phyloP scores from a whole-genome alignment of 2,888 invertebrate species.

The Patella ulyssiponensis region DNA sequence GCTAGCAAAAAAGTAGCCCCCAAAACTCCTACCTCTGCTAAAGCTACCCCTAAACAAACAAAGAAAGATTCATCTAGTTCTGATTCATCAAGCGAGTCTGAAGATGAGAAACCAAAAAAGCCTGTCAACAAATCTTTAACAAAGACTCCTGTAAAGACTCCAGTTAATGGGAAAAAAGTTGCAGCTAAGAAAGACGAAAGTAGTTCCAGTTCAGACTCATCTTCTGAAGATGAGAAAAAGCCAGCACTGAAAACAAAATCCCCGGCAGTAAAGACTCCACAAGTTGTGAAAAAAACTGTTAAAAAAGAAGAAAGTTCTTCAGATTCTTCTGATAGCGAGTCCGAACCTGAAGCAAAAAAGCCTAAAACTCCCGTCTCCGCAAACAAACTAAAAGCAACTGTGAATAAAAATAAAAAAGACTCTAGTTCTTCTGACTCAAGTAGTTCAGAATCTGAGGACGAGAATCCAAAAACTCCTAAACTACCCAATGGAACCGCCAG shows the following conservation, averaged over 20 bases:
- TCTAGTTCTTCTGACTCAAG: conserved; percentile 27
- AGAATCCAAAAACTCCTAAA: conserved; percentile 17
- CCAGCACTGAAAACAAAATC: neutral
- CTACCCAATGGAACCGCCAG: conserved; percentile 4
- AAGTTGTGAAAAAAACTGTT: conserved; percentile 7
- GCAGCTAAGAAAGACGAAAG: conserved; percentile 26
- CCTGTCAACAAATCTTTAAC: conserved; percentile 23
- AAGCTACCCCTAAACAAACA: conserved; percentile 28
- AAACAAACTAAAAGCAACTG: neutral
- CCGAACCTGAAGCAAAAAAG: conserved; percentile 30
- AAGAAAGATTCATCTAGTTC: conserved; percentile 36
- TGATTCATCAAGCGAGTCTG: conserved; percentile 40
- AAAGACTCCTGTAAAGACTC: conserved; percentile 24
- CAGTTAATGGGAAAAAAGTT: conserved; percentile 25
- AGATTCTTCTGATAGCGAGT: conserved; percentile 36
- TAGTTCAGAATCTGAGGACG: conserved; percentile 39
- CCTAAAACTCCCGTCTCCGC: neutral
- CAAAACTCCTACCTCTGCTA: conserved; percentile 21
- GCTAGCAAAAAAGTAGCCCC: conserved; percentile 25
- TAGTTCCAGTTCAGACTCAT: conserved; percentile 31
- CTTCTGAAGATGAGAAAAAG: conserved; percentile 32
- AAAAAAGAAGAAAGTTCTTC: conserved; percentile 26
- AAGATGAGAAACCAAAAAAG: conserved; percentile 33
- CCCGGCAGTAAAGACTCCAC: conserved; percentile 4
- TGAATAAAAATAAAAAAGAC: conserved; percentile 21